phyloP scores from a whole-genome alignment of 2,888 invertebrate genomes.

The Platycheirus albimanus region DNA sequence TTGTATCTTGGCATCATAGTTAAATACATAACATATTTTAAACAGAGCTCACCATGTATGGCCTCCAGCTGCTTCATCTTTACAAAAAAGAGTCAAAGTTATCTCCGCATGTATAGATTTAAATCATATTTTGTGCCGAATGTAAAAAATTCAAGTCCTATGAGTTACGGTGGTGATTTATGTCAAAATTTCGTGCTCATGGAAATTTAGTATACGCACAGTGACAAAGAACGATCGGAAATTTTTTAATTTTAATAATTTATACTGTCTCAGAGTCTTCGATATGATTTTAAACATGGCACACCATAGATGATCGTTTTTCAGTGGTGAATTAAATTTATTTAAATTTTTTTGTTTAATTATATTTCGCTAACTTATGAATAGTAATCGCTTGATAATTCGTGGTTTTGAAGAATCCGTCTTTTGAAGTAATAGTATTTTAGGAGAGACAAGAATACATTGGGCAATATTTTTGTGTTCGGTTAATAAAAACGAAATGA shows the following conservation, averaged over 20 bases:
- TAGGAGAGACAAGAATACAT: no score
- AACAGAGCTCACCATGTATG: constrained; percentile 8
- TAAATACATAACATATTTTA: constrained; percentile 7
- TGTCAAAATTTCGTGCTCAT: constrained; percentile 69
- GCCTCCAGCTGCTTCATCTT: background rate
- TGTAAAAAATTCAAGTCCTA: constrained; percentile 36
- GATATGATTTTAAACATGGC: constrained; percentile 37
- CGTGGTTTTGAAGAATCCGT: no score
- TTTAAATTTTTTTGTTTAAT: constrained; percentile 1
- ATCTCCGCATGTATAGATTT: background rate
- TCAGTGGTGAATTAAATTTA: background rate
- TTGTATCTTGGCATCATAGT: constrained; percentile 15
- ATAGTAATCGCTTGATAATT: no score
- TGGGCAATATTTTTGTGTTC: no score
- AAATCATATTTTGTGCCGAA: background rate
- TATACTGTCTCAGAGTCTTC: constrained; percentile 41
- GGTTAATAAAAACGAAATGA: no score
- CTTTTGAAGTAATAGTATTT: no score
- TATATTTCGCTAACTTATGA: background rate
- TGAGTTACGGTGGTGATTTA: constrained; percentile 65
- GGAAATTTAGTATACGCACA: constrained; percentile 39
- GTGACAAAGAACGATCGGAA: constrained; percentile 15
- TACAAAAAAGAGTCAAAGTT: background rate
- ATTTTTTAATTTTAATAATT: constrained; percentile 50
- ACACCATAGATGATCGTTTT: constrained; percentile 36